These are phyloP conservation scores for Uropetala carovei DNA, from an alignment of 2,888 invertebrate genomes.

Conservation along the genomic window DNA sequence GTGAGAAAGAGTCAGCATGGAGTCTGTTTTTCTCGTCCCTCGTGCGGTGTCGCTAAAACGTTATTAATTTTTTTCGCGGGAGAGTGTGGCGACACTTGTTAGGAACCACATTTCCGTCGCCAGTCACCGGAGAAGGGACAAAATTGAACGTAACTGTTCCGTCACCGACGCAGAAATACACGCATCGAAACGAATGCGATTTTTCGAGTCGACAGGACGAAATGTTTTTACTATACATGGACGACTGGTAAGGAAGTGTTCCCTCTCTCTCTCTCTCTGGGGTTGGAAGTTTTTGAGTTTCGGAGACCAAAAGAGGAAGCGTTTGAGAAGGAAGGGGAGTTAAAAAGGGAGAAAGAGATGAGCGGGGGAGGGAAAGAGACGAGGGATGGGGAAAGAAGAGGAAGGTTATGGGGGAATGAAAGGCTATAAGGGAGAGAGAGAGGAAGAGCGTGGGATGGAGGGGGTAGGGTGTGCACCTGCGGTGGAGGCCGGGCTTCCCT, in stretches of 20 bases:
- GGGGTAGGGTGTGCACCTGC: neutral
- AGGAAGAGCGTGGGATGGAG: neutral
- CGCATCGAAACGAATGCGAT: neutral
- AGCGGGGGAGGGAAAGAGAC: neutral
- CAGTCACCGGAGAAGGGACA: too few relatives aligned
- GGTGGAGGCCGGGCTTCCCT: slow-evolving; percentile 16
- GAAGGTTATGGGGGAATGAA: neutral
- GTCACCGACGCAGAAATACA: too few relatives aligned
- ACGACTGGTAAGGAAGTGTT: neutral
- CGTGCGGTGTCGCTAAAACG: too few relatives aligned
- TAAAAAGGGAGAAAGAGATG: neutral
- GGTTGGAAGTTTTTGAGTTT: slow-evolving; percentile 12
- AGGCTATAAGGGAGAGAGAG: neutral
- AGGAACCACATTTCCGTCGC: too few relatives aligned
- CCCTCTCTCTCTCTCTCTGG: slow-evolving; percentile 11
- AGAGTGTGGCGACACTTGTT: too few relatives aligned
- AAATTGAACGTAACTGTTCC: too few relatives aligned
- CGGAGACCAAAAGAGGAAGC: slow-evolving; percentile 25
- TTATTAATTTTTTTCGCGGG: too few relatives aligned
- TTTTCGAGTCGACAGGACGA: neutral
- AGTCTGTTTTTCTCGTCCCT: too few relatives aligned
- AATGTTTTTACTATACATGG: slow-evolving; percentile 32
- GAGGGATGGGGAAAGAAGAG: neutral
- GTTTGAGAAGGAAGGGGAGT: neutral
- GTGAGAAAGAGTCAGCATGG: too few relatives aligned